Base-by-base conservation (phyloP, 2,113 vertebrate genomes). In the Leiothrix lutea region DNA sequence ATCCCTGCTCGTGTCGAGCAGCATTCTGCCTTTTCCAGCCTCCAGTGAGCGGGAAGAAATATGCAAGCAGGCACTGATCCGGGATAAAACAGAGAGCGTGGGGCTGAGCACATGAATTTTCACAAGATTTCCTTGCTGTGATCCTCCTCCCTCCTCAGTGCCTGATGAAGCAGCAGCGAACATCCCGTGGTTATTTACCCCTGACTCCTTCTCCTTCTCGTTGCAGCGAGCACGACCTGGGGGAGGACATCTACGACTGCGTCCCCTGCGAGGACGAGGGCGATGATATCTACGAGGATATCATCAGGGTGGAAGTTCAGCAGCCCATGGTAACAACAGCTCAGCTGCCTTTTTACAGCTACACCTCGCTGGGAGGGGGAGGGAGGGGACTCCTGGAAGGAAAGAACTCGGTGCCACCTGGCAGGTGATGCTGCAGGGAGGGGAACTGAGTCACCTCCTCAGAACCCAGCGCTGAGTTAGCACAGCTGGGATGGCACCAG, bases 251-350 rank as follows among this genome's bases (percentile, higher is more conserved):
- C 96, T 99, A 99, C 1, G 99, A 99, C 98, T 99, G 99, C 1
- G 99, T 99, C 61, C 99, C 99, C 1, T 99, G 99, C 20, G 99
- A 99, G 36, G 99, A 99, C 10, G 99, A 99, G 50, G 99, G 99
- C 0, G 99, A 99, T 15, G 99, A 99, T 95, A 99, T 99, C 98
- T 99, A 99, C 4, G 99, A 99, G 97, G 99, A 99, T 97, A 99
- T 99, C 98, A 99, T 99, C 98, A 98, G 99, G 97, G 99, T 99
- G 98, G 99, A 99, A 94, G 99, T 99, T 86, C 99, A 99, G 97
- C 99, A 99, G 98, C 99, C 99, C 96, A 99, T 99, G 99, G 99
- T 99, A 95, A 99, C 84, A 95, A 99, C 84, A 24, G 4, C 19
- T 45, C 18, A 7, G 61, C 13, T 62, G 67, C 9, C 0, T 36